Conservation (phyloP, 2,797 vertebrate genomes). For the Pantherophis vulpinus region DNA sequence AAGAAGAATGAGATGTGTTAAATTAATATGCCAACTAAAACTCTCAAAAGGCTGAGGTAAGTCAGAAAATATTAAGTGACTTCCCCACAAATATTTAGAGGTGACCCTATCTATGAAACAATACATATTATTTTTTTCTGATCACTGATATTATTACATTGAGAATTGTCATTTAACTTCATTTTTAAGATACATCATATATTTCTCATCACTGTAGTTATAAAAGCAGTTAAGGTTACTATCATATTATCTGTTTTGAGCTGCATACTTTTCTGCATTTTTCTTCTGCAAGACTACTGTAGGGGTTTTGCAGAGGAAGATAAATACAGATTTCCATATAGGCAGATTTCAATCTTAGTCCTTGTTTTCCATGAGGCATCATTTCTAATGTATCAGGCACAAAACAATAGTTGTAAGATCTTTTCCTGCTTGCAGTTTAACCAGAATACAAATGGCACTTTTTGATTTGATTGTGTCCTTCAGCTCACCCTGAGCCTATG, state of each 20-base stretch:
- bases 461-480: background rate
- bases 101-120: background rate
- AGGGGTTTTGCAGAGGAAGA: background rate
- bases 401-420: too few species aligned
- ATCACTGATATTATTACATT: background rate
- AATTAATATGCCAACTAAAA: background rate
- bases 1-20: background rate
- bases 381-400: background rate
- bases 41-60: background rate
- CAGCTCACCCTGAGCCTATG: background rate
- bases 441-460: background rate
- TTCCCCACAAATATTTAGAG: background rate
- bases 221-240: background rate
- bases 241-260: background rate
- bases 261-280: background rate
- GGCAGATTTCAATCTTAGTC: background rate
- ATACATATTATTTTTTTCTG: background rate
- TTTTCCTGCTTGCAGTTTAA: background rate
- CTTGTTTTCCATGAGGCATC: background rate
- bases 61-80: background rate
- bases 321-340: background rate
- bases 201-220: background rate
- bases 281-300: background rate
- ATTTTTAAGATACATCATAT: background rate
- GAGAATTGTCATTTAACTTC: background rate